Evolutionary conservation across 2,797 vertebrate species (phyloP), one percentile per base, ranked within the genome.

Genomic region (Falco concolor): DNA sequence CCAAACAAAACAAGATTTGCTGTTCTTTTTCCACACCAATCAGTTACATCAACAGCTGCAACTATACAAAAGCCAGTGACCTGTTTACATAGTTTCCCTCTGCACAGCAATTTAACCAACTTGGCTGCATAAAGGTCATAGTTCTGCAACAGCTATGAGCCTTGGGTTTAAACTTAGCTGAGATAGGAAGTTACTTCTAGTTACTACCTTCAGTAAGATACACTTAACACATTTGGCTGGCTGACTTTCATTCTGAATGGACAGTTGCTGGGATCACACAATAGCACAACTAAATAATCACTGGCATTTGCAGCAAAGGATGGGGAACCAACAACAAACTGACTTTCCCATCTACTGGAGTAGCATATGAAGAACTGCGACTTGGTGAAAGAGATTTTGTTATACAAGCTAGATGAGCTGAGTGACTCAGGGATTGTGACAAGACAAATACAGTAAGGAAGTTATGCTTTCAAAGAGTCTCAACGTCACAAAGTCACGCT

Each of bases 1-100:
- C 91, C 94, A 97, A 89, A 59, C 59, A 87, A 92, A 95, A 89
- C 87, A 95, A 79, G 84, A 75, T 40, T 65, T 92, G 77, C 86
- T 89, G 90, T 90, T 95, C 64, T 90, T 89, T 92, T 83, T 92
- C 91, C 74, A 79, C 91, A 82, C 42, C 61, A 72, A 63, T 75
- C 22, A 77, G 86, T 87, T 77, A 83, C 77, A 96, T 45, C 81
- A 90, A 68, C 94, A 90, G 90, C 94, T 83, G 75, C 87, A 95
- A 64, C 65, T 83, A 56, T 45, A 85, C 8, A 7, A 95, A 90
- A 96, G 64, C 28, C 86, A 85, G 60, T 87, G 95, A 93, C 75
- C 88, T 95, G 84, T 94, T 96, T 94, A 94, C 88, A 90, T 8
- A 76, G 81, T 69, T 94, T 47, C 75, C 93, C 87, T 93, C 86